Evolutionary conservation across 2,113 vertebrate species (phyloP).

Genomic region (Agelaius tricolor): DNA sequence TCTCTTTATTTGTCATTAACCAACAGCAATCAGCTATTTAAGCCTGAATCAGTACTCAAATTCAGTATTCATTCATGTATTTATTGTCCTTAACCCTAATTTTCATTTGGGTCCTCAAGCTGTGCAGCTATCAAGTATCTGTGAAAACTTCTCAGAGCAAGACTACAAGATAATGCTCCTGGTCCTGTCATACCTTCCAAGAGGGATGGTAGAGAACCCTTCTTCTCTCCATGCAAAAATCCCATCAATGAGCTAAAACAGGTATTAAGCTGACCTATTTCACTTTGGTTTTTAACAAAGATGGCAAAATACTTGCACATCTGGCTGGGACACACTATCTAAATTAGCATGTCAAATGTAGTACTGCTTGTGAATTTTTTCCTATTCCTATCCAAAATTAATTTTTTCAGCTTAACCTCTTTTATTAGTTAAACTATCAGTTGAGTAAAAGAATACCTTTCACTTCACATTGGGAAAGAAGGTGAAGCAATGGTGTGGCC

Average conservation of each 20-base stretch:
- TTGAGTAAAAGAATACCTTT: neutral
- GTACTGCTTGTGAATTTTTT: neutral
- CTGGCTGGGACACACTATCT: neutral
- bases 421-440: neutral
- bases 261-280: neutral
- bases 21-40: neutral
- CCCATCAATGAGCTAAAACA: neutral
- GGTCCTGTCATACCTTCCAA: neutral
- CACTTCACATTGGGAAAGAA: neutral
- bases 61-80: neutral
- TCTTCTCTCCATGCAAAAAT: neutral
- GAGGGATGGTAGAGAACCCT: neutral
- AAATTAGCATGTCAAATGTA: neutral
- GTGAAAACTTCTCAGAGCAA: neutral
- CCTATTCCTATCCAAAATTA: neutral
- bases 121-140: neutral
- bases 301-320: neutral
- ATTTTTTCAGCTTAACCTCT: neutral
- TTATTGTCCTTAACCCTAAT: neutral
- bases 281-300: neutral
- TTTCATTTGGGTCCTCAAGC: neutral
- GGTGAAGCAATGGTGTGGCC: fast-evolving
- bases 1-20: neutral
- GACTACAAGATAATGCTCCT: neutral
- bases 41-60: neutral